Conservation (phyloP, 1,140 invertebrate species). For the Cephus cinctus region DNA sequence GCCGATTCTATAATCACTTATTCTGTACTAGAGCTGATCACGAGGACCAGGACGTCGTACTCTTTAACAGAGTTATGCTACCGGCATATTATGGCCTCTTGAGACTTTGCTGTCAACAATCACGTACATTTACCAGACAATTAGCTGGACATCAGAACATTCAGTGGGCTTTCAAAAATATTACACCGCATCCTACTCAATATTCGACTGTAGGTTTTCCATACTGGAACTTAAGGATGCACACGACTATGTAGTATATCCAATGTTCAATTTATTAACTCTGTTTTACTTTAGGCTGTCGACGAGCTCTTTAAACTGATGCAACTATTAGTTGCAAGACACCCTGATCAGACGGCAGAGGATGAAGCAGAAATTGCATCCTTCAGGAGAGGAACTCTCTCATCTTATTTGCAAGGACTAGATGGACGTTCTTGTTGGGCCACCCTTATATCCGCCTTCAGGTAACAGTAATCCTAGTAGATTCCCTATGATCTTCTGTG, state of each 20-base stretch:
- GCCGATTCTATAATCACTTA: too few relatives aligned
- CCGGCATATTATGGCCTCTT: slow-evolving; percentile 93
- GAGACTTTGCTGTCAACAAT: slow-evolving; percentile 85
- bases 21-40: slow-evolving; percentile 76
- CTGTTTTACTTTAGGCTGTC: slow-evolving; percentile 81
- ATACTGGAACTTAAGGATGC: slow-evolving; percentile 5
- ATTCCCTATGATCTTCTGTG: background rate
- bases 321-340: slow-evolving; percentile 76
- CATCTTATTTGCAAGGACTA: slow-evolving; percentile 78
- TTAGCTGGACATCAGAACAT: slow-evolving; percentile 91
- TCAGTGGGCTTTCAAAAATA: slow-evolving; percentile 95
- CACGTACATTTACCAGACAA: slow-evolving; percentile 78
- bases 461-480: slow-evolving; percentile 32
- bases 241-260: too few relatives aligned
- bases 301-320: slow-evolving; percentile 89
- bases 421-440: slow-evolving; percentile 85
- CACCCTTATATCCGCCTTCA: slow-evolving; percentile 82
- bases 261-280: too few relatives aligned
- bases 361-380: slow-evolving; percentile 78
- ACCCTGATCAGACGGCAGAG: slow-evolving; percentile 74
- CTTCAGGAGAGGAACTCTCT: slow-evolving; percentile 79
- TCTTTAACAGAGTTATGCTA: slow-evolving; percentile 90
- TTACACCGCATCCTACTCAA: slow-evolving; percentile 89
- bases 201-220: slow-evolving; percentile 70
- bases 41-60: slow-evolving; percentile 91